phyloP scores from a whole-genome alignment of 2,797 vertebrate genomes.

The Morus bassanus region DNA sequence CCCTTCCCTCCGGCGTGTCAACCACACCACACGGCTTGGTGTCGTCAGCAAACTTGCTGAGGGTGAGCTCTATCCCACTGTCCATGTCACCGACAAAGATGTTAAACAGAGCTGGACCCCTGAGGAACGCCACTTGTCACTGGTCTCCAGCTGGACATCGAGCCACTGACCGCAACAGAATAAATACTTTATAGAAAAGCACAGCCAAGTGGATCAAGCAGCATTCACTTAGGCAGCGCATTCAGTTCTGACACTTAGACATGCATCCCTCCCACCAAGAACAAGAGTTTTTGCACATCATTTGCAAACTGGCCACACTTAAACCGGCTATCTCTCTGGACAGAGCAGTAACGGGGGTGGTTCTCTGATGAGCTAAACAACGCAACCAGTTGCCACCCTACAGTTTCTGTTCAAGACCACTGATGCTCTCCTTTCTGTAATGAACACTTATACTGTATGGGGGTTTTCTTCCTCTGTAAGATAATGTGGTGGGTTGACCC shows the following conservation, averaged over 20 bases:
- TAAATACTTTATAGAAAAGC: background rate
- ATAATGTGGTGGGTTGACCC: no score
- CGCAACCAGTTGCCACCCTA: background rate
- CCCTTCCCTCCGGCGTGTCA: background rate
- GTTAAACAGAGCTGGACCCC: background rate
- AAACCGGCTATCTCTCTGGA: background rate
- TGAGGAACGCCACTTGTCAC: background rate
- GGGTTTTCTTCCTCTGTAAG: background rate
- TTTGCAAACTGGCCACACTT: background rate
- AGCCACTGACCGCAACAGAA: background rate
- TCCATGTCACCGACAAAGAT: background rate
- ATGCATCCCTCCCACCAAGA: background rate
- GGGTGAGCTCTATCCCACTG: background rate
- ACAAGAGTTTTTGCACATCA: background rate
- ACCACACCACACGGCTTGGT: background rate
- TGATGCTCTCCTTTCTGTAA: accelerated
- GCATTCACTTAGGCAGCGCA: background rate
- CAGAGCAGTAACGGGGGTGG: accelerated
- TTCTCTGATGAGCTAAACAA: background rate
- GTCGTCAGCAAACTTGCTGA: background rate
- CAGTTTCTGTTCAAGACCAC: background rate
- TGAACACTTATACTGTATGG: accelerated
- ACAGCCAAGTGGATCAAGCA: background rate
- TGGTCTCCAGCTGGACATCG: background rate
- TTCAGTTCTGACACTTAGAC: background rate